Evolutionary conservation across 1,140 invertebrate species (phyloP), one percentile per base, ranked within the genome.

Genomic region (Diuraphis noxia): DNA sequence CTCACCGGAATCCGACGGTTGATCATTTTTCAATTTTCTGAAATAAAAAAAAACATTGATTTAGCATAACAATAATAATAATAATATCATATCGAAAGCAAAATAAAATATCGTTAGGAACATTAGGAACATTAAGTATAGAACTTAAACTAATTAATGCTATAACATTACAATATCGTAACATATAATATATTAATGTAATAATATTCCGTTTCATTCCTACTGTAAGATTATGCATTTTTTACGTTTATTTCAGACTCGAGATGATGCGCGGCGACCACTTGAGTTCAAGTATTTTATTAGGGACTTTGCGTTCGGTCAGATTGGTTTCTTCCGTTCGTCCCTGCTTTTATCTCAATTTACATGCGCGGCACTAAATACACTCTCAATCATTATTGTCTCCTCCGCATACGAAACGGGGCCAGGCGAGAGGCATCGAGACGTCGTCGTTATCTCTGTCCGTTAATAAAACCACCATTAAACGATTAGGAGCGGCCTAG

Each of bases 311-410:
- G 40, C 63, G 43, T 63, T n/a, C 40, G n/a, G 41, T 46, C 88
- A 90, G 88, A 90, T 90, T 90, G 88, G 88, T 90, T 90, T 90
- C 88, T 90, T 90, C 88, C 88, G 88, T 90, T 41, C 41, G 38
- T 90, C 41, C 88, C 30, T 63, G 56, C 1, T 90, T 79, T 90
- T 79, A 90, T 90, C 88, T 90, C 88, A 79, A 90, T 90, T 90
- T 79, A 90, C 88, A 88, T 72, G 9, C 46, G 38, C 46, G 38
- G 84, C 34, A 2, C 77, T n/a, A 34, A 1, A 21, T 72, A 43
- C 21, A 52, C 88, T 89, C 56, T 43, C 87, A 40, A 72, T 90
- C 40, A 77, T 43, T 90, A 79, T 79, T 79, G 63, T 79, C 36
- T 79, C 56, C 63, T 90, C 21, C n/a, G 9, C n/a, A n/a, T n/a